phyloP scores from a whole-genome alignment of 2,888 invertebrate genomes.

The Lissocephala sabroskyi region DNA sequence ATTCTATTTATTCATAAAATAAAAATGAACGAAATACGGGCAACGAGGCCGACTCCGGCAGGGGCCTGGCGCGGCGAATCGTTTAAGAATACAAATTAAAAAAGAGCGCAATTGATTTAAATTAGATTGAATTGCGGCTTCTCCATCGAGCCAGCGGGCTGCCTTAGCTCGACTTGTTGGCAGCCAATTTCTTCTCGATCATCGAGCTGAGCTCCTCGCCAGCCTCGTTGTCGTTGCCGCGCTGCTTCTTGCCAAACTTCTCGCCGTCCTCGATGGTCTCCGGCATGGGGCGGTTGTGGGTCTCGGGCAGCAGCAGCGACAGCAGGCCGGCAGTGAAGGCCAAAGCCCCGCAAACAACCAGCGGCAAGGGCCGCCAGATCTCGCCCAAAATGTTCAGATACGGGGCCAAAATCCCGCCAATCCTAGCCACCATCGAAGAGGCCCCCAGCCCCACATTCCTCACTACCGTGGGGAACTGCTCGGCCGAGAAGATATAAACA shows the following conservation, averaged over 20 bases:
- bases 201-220: constrained; percentile 53
- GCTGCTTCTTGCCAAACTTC: constrained; percentile 74
- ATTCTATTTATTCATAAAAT: no score
- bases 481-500: constrained; percentile 82
- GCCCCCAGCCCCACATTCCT: constrained; percentile 90
- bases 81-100: no score
- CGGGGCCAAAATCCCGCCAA: constrained; percentile 82
- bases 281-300: constrained; percentile 82
- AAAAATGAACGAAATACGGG: no score
- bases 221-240: constrained; percentile 14
- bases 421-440: constrained; percentile 88
- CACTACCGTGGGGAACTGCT: constrained; percentile 83
- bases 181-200: no score
- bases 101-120: constrained; percentile 42
- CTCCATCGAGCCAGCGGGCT: constrained; percentile 5
- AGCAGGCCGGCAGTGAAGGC: constrained; percentile 82
- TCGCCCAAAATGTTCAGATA: constrained; percentile 82
- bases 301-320: constrained; percentile 85
- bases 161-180: background rate
- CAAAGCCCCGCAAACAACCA: constrained; percentile 81
- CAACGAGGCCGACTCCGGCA: no score
- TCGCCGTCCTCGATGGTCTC: constrained; percentile 89
- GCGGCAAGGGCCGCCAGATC: constrained; percentile 79
- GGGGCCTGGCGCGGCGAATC: no score
- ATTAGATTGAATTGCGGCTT: constrained; percentile 29